phyloP scores from a whole-genome alignment of 2,113 vertebrate species.

The Accipiter cooperii region DNA sequence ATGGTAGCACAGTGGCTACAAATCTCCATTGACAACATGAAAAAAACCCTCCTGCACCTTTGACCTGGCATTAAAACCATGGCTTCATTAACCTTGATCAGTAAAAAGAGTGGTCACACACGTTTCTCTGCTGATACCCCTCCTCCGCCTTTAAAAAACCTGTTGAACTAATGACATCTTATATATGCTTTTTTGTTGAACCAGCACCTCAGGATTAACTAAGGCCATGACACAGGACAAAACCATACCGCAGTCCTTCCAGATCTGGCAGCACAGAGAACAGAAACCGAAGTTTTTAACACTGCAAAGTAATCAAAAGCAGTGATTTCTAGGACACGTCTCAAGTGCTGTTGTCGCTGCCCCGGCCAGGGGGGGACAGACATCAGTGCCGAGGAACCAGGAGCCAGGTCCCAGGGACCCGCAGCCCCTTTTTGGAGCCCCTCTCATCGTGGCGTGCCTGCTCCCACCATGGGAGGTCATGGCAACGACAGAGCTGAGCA shows the following conservation, averaged over 20 bases:
- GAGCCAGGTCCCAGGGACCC: neutral
- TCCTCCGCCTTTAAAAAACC: neutral
- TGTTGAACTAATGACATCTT: neutral
- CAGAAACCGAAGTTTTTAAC: neutral
- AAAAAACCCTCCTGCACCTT: neutral
- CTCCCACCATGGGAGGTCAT: neutral
- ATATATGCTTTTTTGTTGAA: neutral
- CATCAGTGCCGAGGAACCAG: neutral
- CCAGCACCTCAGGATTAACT: neutral
- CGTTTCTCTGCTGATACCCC: neutral
- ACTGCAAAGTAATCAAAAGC: neutral
- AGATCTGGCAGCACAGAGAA: neutral
- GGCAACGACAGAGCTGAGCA: neutral
- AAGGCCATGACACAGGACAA: neutral
- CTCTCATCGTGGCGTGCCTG: neutral
- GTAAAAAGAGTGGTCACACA: neutral
- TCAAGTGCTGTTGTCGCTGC: neutral
- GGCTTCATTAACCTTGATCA: conserved; percentile 7
- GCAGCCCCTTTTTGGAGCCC: neutral
- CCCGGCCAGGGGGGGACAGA: neutral
- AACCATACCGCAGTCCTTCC: rapidly evolving
- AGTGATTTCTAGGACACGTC: neutral
- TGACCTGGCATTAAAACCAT: conserved; percentile 8
- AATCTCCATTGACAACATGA: neutral
- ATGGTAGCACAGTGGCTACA: conserved; percentile 13